Conservation (phyloP, 2,888 invertebrate genomes). For the Alentia gelatinosa region DNA sequence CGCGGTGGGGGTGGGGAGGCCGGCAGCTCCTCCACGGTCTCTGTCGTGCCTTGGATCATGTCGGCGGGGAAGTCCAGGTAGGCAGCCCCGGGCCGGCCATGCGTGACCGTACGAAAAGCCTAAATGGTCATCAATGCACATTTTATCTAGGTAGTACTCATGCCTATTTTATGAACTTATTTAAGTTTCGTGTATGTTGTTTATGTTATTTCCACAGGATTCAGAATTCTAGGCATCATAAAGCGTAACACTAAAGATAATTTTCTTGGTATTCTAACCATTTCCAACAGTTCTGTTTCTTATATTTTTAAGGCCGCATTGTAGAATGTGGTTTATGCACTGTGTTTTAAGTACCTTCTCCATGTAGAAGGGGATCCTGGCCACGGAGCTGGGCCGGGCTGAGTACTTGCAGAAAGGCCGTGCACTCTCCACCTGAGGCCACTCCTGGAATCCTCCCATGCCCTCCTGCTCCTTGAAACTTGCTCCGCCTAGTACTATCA, state of each 20-base stretch:
- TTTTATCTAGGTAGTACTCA: too few species aligned
- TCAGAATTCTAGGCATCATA: too few species aligned
- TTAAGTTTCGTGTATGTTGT: too few species aligned
- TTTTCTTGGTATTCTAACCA: too few species aligned
- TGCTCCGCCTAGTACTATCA: constrained; percentile 95
- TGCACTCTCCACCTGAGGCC: constrained; percentile 92
- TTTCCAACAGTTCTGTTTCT: too few species aligned
- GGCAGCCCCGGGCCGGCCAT: constrained; percentile 93
- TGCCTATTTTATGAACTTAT: too few species aligned
- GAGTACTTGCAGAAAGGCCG: constrained; percentile 95
- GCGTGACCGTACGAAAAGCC: constrained; percentile 90
- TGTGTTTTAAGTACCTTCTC: constrained; percentile 86
- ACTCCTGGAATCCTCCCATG: constrained; percentile 98
- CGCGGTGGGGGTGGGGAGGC: constrained; percentile 83
- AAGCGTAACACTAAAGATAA: too few species aligned
- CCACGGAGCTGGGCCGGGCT: constrained; percentile 90
- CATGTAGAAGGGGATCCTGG: constrained; percentile 92
- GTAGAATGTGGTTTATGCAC: too few species aligned
- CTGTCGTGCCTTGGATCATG: constrained; percentile 74
- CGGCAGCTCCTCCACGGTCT: neutral
- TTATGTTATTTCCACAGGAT: too few species aligned
- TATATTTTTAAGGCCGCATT: too few species aligned
- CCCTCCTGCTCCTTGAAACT: constrained; percentile 95
- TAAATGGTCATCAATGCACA: constrained; percentile 65
- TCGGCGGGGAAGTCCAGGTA: constrained; percentile 97